phyloP scores from a whole-genome alignment of 64 coral and sea anemone genomes.

The Platygyra sinensis region DNA sequence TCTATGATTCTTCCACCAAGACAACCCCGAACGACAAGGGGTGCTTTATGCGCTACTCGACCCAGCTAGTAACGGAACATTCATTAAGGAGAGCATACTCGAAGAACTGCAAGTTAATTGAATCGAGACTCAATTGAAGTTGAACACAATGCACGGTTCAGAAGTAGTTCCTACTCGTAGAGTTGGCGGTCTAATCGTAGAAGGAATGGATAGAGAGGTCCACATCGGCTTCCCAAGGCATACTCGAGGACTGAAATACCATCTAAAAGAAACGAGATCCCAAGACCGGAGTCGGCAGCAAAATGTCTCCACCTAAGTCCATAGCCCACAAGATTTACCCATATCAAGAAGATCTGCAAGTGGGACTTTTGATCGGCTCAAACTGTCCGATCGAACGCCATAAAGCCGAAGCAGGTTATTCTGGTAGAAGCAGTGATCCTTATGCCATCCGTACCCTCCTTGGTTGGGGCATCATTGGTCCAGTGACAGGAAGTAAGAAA shows the following conservation, averaged over 20 bases:
- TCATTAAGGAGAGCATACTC: conserved; percentile 26
- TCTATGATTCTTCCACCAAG: conserved; percentile 50
- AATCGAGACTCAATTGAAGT: too few species aligned
- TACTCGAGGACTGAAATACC: too few species aligned
- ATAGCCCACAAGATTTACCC: conserved; percentile 33
- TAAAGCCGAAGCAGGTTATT: conserved; percentile 49
- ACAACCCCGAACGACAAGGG: background rate
- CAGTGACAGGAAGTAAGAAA: too few species aligned
- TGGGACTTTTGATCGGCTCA: conserved; percentile 47
- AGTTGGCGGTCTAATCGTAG: conserved; percentile 18
- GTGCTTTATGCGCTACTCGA: conserved; percentile 53
- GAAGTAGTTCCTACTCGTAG: conserved; percentile 36
- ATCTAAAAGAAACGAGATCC: too few species aligned
- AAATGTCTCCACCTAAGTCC: conserved; percentile 20
- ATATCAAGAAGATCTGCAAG: conserved; percentile 15
- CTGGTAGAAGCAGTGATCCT: too few species aligned
- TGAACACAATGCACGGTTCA: too few species aligned
- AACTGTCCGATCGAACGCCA: conserved; percentile 62
- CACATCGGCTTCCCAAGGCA: too few species aligned
- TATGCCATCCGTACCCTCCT: too few species aligned
- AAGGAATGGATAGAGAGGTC: too few species aligned
- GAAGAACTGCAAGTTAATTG: too few species aligned
- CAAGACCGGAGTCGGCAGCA: too few species aligned
- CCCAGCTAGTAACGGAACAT: background rate
- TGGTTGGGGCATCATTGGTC: too few species aligned